phyloP scores from a whole-genome alignment of 2,113 vertebrate genomes.

The Alaudala cheleensis region DNA sequence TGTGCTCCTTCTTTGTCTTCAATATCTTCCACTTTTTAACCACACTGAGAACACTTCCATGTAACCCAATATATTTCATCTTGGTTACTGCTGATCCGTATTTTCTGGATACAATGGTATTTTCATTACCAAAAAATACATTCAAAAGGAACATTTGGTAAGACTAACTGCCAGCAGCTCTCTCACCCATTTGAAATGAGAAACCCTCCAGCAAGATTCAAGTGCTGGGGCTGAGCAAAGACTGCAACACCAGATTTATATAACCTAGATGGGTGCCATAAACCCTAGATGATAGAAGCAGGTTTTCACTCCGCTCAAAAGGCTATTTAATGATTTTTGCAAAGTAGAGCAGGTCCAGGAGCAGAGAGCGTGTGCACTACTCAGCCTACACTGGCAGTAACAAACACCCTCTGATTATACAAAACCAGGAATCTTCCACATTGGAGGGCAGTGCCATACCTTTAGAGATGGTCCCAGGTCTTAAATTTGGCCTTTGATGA shows the following conservation, averaged over 20 bases:
- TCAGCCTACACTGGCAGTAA: neutral
- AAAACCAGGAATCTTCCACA: neutral
- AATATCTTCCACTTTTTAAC: neutral
- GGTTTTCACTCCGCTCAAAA: neutral
- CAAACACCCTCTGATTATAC: neutral
- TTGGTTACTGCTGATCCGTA: neutral
- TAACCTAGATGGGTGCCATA: neutral
- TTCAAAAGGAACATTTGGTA: neutral
- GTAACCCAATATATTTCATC: neutral
- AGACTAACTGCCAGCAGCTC: neutral
- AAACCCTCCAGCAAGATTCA: neutral
- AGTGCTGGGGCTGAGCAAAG: neutral
- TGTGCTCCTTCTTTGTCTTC: neutral
- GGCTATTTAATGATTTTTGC: neutral
- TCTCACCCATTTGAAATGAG: neutral
- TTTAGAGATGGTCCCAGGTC: neutral
- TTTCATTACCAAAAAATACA: neutral
- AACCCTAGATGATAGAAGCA: neutral
- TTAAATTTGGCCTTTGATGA: neutral
- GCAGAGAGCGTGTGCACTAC: neutral
- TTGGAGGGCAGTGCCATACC: rapidly evolving
- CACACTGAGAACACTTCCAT: neutral
- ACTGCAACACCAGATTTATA: neutral
- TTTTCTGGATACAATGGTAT: neutral
- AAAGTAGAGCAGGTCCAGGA: neutral